Conservation (phyloP, 1,140 invertebrate genomes). For the Pissodes strobi region DNA sequence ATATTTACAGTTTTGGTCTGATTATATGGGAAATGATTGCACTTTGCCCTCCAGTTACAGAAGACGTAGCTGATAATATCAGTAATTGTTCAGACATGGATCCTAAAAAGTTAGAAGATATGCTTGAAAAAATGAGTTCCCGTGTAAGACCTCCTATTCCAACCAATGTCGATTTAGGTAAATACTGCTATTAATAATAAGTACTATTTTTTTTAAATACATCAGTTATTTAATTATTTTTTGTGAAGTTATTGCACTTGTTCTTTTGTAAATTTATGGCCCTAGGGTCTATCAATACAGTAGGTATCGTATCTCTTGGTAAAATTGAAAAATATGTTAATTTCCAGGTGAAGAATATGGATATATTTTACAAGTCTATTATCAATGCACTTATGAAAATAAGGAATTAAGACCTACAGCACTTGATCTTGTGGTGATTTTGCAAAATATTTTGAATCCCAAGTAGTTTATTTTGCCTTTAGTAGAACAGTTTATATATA, state of each 20-base stretch:
- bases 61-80: conserved; percentile 49
- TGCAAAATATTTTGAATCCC: conserved; percentile 37
- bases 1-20: conserved; percentile 80
- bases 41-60: conserved; percentile 66
- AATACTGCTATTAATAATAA: too few relatives aligned
- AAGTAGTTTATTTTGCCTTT: too few relatives aligned
- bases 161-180: conserved; percentile 60
- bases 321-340: too few relatives aligned
- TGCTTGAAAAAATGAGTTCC: conserved; percentile 24
- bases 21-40: conserved; percentile 82
- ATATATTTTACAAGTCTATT: conserved; percentile 70
- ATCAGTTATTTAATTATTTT: too few relatives aligned
- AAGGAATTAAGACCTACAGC: conserved; percentile 67
- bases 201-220: too few relatives aligned
- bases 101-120: conserved; percentile 24
- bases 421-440: conserved; percentile 43
- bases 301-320: too few relatives aligned
- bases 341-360: conserved; percentile 63
- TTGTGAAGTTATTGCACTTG: too few relatives aligned
- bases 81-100: conserved; percentile 48
- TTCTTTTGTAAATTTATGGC: too few relatives aligned
- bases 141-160: conserved; percentile 65
- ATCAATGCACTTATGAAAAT: conserved; percentile 69
- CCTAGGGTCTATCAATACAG: too few relatives aligned
- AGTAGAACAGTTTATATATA: too few relatives aligned